Conservation (phyloP, 2,888 invertebrate genomes). For the Apamea crenata region DNA sequence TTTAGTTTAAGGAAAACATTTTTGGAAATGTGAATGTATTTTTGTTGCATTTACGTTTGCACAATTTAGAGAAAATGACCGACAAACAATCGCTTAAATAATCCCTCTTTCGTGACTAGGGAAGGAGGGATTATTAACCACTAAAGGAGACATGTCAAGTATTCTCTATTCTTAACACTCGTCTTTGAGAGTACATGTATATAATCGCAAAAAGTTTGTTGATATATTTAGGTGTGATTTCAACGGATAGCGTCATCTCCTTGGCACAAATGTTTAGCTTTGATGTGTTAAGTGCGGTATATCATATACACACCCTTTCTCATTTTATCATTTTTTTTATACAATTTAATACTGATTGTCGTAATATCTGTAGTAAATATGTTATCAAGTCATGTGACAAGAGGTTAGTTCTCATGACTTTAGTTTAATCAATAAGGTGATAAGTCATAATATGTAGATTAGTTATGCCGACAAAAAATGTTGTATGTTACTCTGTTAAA, state of each 20-base stretch:
- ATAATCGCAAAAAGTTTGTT: not conserved
- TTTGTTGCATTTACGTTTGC: not conserved
- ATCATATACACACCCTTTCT: slow-evolving; percentile 42
- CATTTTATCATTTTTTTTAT: not conserved
- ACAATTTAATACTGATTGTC: not conserved
- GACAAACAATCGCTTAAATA: not conserved
- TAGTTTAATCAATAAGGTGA: not conserved
- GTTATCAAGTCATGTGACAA: slow-evolving; percentile 13
- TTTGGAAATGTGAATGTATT: not conserved
- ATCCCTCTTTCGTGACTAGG: not conserved
- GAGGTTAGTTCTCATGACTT: slow-evolving; percentile 5
- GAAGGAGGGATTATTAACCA: not conserved
- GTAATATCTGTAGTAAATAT: not conserved
- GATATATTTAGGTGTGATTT: slow-evolving; percentile 37
- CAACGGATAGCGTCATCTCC: slow-evolving; percentile 37
- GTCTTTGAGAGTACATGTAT: not conserved
- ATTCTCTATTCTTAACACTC: not conserved
- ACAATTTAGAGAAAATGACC: not conserved
- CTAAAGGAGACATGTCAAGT: not conserved
- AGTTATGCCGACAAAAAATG: not conserved
- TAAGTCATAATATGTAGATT: not conserved
- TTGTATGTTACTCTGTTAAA: not conserved
- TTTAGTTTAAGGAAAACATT: fast-evolving
- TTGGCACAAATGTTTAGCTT: slow-evolving; percentile 25
- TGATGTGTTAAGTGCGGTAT: slow-evolving; percentile 15